Percentiles rank a stretch among this genome's conserved stretches.
Conservation (phyloP, 2,888 invertebrate species). For the Amphipyra berbera region DNA sequence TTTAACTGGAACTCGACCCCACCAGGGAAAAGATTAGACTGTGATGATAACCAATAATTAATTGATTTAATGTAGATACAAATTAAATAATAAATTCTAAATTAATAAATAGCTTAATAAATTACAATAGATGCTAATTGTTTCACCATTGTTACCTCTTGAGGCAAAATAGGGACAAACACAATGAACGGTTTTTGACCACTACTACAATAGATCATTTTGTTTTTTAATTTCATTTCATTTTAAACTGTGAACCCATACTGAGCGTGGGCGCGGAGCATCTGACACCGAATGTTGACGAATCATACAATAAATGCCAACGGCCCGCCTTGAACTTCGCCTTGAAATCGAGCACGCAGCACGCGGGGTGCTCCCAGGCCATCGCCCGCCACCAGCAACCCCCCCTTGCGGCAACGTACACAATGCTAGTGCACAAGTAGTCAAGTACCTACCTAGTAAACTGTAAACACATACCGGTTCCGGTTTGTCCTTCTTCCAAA, state of each 20-base stretch:
- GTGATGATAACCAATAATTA: too few relatives aligned
- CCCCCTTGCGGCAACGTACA: conserved; percentile 65
- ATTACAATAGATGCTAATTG: conserved; percentile 29
- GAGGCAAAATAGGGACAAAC: conserved; percentile 21
- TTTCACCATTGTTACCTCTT: conserved; percentile 24
- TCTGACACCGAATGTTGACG: conserved; percentile 77
- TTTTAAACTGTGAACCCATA: conserved; percentile 59
- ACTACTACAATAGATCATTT: conserved; percentile 51
- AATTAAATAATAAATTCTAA: not conserved
- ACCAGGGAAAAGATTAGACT: too few relatives aligned
- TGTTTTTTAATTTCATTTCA: conserved; percentile 49
- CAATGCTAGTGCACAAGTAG: conserved; percentile 61
- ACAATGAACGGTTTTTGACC: conserved; percentile 19
- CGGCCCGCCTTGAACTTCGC: conserved; percentile 88
- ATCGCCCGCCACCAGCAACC: conserved; percentile 59
- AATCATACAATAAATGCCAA: conserved; percentile 87
- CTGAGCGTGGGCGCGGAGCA: conserved; percentile 55
- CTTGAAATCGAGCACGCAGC: conserved; percentile 64
- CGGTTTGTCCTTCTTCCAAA: conserved; percentile 72
- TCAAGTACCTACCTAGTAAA: conserved; percentile 67
- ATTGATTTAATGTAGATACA: too few relatives aligned
- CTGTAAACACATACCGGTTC: conserved; percentile 81
- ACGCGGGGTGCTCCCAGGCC: conserved; percentile 76
- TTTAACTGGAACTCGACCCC: too few relatives aligned
- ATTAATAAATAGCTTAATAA: conserved; percentile 1